A percentile compares a stretch with the other conserved stretches of the same genome.
Evolutionary conservation across 2,113 vertebrate genomes (phyloP).

Genomic region (Nymphicus hollandicus): DNA sequence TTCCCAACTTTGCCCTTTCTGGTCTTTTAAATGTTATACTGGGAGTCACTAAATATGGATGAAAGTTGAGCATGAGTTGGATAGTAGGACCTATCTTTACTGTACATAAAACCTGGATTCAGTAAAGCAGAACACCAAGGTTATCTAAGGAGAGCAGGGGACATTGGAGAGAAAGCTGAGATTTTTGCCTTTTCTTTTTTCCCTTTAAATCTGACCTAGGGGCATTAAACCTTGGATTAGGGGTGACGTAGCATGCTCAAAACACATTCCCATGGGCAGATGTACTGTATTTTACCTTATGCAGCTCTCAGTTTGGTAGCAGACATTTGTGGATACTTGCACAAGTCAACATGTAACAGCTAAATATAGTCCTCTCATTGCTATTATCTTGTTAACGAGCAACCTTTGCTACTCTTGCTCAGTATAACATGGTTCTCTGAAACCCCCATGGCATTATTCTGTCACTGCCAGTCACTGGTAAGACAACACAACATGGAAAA

Average conservation of each 20-base stretch:
- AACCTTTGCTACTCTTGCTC: background rate
- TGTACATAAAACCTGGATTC: background rate
- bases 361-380: background rate
- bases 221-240: background rate
- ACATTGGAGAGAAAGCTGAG: background rate
- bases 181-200: background rate
- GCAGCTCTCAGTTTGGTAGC: background rate
- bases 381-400: background rate
- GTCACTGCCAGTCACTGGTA: background rate
- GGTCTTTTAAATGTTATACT: background rate
- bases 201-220: background rate
- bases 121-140: background rate
- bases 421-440: rapidly evolving
- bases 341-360: background rate
- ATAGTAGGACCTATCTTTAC: background rate
- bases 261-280: background rate
- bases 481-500: background rate
- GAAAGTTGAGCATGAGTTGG: background rate
- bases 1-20: background rate
- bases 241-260: background rate
- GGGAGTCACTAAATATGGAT: background rate
- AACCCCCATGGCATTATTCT: rapidly evolving
- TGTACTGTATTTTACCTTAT: background rate
- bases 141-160: background rate
- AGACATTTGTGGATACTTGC: background rate